Conservation (phyloP, 2,797 vertebrate genomes). For the Enteromius trimaculatus region DNA sequence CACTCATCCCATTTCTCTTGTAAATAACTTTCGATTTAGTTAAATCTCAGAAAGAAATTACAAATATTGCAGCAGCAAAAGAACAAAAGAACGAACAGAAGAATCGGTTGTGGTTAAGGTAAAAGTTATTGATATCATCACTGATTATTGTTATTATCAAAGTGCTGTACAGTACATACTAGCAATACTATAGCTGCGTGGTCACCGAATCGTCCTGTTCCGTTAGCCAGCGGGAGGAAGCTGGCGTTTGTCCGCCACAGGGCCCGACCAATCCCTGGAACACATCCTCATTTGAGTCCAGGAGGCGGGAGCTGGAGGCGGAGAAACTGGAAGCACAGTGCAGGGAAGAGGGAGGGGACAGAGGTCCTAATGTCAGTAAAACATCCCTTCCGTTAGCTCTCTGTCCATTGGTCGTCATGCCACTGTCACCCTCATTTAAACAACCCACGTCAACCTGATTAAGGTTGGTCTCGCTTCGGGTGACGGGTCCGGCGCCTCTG, state of each 20-base stretch:
- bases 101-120: conserved; percentile 31
- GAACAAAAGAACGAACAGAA: conserved; percentile 42
- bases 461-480: conserved; percentile 89
- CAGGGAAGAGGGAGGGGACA: conserved; percentile 82
- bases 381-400: conserved; percentile 81
- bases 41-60: conserved; percentile 32
- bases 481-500: conserved; percentile 78
- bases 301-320: conserved; percentile 91
- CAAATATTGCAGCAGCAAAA: conserved; percentile 46
- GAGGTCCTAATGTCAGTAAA: conserved; percentile 78
- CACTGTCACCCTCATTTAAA: conserved; percentile 61
- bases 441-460: conserved; percentile 84
- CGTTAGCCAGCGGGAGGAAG: conserved; percentile 84
- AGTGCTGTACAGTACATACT: conserved; percentile 72
- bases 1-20: background rate
- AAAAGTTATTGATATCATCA: conserved; percentile 71
- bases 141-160: conserved; percentile 73
- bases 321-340: conserved; percentile 95
- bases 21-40: conserved; percentile 29
- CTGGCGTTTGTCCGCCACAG: conserved; percentile 78
- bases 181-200: conserved; percentile 88
- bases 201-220: conserved; percentile 92
- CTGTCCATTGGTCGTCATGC: conserved; percentile 63
- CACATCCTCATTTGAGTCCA: conserved; percentile 93
- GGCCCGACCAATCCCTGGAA: conserved; percentile 93